These are phyloP conservation scores for Furcula furcula DNA, from an alignment of 2,888 invertebrate species.

Conservation along the genomic window DNA sequence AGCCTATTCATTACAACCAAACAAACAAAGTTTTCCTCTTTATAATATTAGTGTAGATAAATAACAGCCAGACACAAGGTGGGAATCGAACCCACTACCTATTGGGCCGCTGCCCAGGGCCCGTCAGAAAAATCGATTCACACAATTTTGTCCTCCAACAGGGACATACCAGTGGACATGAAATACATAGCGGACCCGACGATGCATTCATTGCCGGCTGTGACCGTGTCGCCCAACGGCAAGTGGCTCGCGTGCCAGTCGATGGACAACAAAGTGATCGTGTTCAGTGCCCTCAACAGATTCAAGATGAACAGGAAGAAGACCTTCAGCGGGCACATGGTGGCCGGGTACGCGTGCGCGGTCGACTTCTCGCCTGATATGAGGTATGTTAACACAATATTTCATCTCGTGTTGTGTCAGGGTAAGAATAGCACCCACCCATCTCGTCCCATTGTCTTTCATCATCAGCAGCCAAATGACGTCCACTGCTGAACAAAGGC, in stretches of 20 bases:
- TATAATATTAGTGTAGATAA: too few relatives aligned
- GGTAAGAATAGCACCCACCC: too few relatives aligned
- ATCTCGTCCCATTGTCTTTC: too few relatives aligned
- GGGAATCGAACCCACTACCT: too few relatives aligned
- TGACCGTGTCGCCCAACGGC: constrained; percentile 96
- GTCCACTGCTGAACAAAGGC: too few relatives aligned
- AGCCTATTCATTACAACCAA: too few relatives aligned
- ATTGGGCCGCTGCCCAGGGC: too few relatives aligned
- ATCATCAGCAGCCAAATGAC: too few relatives aligned
- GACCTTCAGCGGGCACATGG: constrained; percentile 99
- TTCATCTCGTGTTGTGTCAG: too few relatives aligned
- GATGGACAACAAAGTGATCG: constrained; percentile 99
- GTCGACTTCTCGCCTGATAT: constrained; percentile 99
- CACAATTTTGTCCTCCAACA: constrained; percentile 25
- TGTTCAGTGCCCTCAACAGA: constrained; percentile 98
- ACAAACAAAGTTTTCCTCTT: too few relatives aligned
- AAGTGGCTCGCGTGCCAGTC: constrained; percentile 99
- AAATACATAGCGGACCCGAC: constrained; percentile 99
- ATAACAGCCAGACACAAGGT: too few relatives aligned
- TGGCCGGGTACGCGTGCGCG: constrained; percentile 98
- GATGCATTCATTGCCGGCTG: constrained; percentile 99
- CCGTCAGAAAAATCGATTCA: background rate
- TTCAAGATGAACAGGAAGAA: constrained; percentile 99
- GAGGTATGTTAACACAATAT: too few relatives aligned
- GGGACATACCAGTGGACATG: constrained; percentile 98